Evolutionary conservation across 2,113 vertebrate genomes (phyloP).

Genomic region (Hemiprocne comata): DNA sequence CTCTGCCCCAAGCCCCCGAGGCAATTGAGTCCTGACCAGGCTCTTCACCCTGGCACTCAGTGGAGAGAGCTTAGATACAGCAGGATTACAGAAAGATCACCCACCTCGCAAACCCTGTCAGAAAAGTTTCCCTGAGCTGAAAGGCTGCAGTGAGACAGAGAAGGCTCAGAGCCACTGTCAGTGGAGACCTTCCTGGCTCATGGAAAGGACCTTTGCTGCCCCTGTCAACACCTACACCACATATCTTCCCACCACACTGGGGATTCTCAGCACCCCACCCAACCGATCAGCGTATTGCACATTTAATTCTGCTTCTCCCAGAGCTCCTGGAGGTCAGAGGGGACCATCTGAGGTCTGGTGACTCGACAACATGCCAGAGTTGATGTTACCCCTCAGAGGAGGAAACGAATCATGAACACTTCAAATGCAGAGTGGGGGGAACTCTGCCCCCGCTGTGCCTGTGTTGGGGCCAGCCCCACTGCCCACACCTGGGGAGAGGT

Average conservation of each 20-base stretch:
- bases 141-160: not conserved
- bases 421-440: not conserved
- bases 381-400: not conserved
- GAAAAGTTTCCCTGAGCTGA: slow-evolving; percentile 27
- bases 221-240: rapidly evolving
- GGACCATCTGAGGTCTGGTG: not conserved
- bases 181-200: not conserved
- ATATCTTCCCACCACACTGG: rapidly evolving
- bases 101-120: not conserved
- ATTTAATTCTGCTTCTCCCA: not conserved
- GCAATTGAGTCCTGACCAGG: rapidly evolving
- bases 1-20: rapidly evolving
- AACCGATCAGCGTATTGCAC: rapidly evolving
- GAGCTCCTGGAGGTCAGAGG: not conserved
- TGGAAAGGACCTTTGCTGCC: not conserved
- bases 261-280: not conserved
- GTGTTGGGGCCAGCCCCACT: rapidly evolving
- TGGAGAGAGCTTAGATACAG: not conserved
- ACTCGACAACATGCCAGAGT: not conserved
- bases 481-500: not conserved
- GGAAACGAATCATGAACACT: not conserved
- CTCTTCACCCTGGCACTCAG: not conserved
- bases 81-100: not conserved
- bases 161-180: not conserved
- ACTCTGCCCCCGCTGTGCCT: not conserved